Evolutionary conservation across 2,797 vertebrate species (phyloP).

Genomic region (Balearica regulorum): DNA sequence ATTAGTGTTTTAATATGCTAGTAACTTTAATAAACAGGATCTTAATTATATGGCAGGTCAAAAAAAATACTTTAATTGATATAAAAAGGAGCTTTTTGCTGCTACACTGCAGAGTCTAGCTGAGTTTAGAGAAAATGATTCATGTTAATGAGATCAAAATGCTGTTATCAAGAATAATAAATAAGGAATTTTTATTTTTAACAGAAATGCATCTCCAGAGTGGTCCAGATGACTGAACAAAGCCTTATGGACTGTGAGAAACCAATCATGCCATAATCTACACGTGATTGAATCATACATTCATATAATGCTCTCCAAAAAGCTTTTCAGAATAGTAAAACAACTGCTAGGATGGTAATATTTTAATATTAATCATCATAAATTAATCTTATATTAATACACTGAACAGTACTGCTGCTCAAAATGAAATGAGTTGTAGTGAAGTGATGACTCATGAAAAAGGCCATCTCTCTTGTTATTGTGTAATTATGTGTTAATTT

Average conservation of each 20-base stretch:
- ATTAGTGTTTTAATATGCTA: slow-evolving; percentile 70
- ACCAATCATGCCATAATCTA: slow-evolving; percentile 11
- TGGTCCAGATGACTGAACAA: slow-evolving; percentile 30
- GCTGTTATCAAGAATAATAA: slow-evolving; percentile 60
- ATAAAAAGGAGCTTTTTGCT: slow-evolving; percentile 54
- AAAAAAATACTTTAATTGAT: slow-evolving; percentile 58
- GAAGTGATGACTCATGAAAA: slow-evolving; percentile 22
- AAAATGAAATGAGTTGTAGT: slow-evolving; percentile 21
- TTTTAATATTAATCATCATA: slow-evolving; percentile 63
- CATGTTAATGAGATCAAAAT: slow-evolving; percentile 69
- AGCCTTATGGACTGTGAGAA: slow-evolving; percentile 23
- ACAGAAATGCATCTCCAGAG: slow-evolving; percentile 61
- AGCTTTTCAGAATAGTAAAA: slow-evolving; percentile 11
- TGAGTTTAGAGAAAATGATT: slow-evolving; percentile 64
- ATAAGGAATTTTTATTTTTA: slow-evolving; percentile 49
- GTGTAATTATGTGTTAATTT: slow-evolving; percentile 35
- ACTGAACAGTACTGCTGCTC: background rate
- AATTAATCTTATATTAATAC: slow-evolving; percentile 57
- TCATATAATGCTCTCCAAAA: background rate
- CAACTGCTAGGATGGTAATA: slow-evolving; percentile 40
- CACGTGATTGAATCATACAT: slow-evolving; percentile 13
- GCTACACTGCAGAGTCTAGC: background rate
- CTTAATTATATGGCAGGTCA: slow-evolving; percentile 67
- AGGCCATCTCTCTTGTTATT: background rate
- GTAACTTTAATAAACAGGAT: slow-evolving; percentile 69